Percentiles rank a stretch among this genome's conserved stretches.
Evolutionary conservation across 2,113 vertebrate species (phyloP).

Genomic region (Amazona guildingii): DNA sequence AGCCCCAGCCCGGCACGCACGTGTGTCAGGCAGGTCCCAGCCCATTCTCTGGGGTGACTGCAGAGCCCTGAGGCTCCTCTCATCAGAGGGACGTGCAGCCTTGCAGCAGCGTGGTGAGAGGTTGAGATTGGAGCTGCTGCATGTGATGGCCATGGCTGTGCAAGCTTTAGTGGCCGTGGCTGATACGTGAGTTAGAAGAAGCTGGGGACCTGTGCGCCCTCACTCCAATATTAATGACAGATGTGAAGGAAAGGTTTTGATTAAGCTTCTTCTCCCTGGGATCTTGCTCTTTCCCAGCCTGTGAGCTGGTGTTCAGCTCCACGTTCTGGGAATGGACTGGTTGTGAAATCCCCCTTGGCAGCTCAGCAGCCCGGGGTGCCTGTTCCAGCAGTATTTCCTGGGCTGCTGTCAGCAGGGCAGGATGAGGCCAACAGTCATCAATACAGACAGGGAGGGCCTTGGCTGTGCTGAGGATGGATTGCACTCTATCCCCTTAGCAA

Average conservation of each 20-base stretch:
- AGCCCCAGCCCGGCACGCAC: background rate
- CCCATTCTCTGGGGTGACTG: background rate
- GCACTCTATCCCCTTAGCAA: background rate
- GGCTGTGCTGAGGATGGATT: background rate
- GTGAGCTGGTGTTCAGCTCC: background rate
- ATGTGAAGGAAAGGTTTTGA: slow-evolving; percentile 47
- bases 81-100: background rate
- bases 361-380: background rate
- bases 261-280: background rate
- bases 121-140: background rate
- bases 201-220: background rate
- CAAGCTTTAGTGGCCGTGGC: background rate
- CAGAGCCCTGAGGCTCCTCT: background rate
- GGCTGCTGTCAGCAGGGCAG: background rate
- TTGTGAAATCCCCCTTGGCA: background rate
- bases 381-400: background rate
- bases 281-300: slow-evolving; percentile 14
- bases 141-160: background rate
- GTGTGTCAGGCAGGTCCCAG: background rate
- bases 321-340: background rate
- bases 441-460: rapidly evolving
- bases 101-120: rapidly evolving
- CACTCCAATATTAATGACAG: slow-evolving; percentile 35
- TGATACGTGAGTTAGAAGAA: background rate
- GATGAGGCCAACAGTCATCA: background rate